These are phyloP conservation scores for Nomada lathburiana DNA, from an alignment of 2,888 invertebrate genomes.

Conservation along the genomic window DNA sequence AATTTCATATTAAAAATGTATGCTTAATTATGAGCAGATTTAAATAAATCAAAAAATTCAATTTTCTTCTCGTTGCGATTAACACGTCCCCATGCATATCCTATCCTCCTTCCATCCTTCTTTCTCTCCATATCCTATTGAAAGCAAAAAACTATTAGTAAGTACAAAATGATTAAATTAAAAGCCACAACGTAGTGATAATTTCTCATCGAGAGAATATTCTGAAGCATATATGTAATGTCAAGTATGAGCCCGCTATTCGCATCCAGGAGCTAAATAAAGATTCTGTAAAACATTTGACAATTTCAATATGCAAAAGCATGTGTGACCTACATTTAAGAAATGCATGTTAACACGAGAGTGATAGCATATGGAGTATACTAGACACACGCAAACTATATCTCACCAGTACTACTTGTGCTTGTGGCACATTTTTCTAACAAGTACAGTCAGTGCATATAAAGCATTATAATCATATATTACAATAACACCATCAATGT, in stretches of 20 bases:
- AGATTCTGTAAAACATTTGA: conserved; percentile 74
- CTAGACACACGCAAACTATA: conserved; percentile 66
- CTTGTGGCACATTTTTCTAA: conserved; percentile 63
- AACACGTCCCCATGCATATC: conserved; percentile 83
- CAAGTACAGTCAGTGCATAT: conserved; percentile 46
- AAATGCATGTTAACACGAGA: conserved; percentile 69
- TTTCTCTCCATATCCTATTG: conserved; percentile 80
- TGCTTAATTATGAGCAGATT: conserved; percentile 68
- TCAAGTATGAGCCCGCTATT: conserved; percentile 72
- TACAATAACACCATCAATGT: conserved; percentile 46
- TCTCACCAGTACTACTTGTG: conserved; percentile 61
- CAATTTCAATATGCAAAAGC: conserved; percentile 71
- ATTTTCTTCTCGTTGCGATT: conserved; percentile 80
- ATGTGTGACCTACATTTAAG: conserved; percentile 67
- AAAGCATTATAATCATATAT: conserved; percentile 62
- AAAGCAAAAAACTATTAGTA: conserved; percentile 84
- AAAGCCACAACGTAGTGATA: conserved; percentile 69
- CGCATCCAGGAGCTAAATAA: conserved; percentile 75
- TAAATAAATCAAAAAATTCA: conserved; percentile 67
- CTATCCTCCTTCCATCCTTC: conserved; percentile 81
- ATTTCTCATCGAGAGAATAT: conserved; percentile 66
- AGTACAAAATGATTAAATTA: conserved; percentile 77
- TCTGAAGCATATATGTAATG: conserved; percentile 67
- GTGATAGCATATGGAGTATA: conserved; percentile 62
- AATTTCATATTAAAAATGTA: conserved; percentile 66